A percentile compares a stretch with the other conserved stretches of the same genome.
These are phyloP conservation scores for Thelohanellus kitauei DNA, from an alignment of 30 jellyfish, hydroid and myxozoan species.

Conservation along the genomic window DNA sequence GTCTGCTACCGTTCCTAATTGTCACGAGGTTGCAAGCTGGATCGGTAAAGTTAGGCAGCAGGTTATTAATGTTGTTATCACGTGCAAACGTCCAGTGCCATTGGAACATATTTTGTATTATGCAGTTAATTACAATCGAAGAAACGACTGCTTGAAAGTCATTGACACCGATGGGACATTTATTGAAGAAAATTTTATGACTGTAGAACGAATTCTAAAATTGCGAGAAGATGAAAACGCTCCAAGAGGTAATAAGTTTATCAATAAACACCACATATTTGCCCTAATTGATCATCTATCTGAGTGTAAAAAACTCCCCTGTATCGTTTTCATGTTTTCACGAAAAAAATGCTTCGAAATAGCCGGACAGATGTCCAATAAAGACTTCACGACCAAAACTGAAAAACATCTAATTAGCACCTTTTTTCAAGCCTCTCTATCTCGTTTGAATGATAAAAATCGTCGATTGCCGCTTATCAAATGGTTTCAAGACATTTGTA, in stretches of 20 bases:
- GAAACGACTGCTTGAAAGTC: neutral
- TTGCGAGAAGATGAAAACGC: no score
- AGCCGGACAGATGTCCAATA: slow-evolving; percentile 24
- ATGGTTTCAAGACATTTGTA: slow-evolving; percentile 43
- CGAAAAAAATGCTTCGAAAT: slow-evolving; percentile 37
- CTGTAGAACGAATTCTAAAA: no score
- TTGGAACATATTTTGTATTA: slow-evolving; percentile 52
- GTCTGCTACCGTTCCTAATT: slow-evolving; percentile 93
- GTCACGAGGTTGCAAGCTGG: slow-evolving; percentile 85
- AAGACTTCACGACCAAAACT: slow-evolving; percentile 32
- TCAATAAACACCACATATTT: no score
- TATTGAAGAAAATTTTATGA: neutral
- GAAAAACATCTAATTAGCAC: slow-evolving; percentile 59
- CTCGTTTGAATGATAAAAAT: slow-evolving; percentile 38
- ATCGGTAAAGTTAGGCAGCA: slow-evolving; percentile 80
- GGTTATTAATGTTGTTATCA: slow-evolving; percentile 55
- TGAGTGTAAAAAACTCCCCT: slow-evolving; percentile 55
- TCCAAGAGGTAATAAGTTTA: no score
- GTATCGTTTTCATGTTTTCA: slow-evolving; percentile 63
- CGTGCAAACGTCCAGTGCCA: slow-evolving; percentile 90
- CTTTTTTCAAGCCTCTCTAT: slow-evolving; percentile 24
- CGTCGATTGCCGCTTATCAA: slow-evolving; percentile 70
- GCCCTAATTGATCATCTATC: slow-evolving; percentile 30
- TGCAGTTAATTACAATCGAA: slow-evolving; percentile 5
- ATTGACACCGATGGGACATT: neutral